Base-by-base conservation (phyloP, 2,797 vertebrate species). In the Phrynocephalus guinanensis region DNA sequence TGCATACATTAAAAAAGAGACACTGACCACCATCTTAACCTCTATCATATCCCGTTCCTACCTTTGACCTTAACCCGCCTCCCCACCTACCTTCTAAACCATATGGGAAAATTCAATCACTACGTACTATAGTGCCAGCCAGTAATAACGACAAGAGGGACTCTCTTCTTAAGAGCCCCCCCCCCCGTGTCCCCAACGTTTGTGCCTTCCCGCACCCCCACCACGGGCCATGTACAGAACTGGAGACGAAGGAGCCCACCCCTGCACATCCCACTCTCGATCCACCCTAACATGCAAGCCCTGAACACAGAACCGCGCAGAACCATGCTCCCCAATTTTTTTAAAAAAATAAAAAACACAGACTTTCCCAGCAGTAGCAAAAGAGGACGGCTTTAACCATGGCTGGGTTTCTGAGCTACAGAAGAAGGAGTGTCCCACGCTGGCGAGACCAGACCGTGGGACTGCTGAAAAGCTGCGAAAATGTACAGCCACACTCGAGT, bases 1-100 rank as follows among this genome's bases (percentile, higher is more conserved):
- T 91, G 90, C 50, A 66, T 33, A 26, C 44, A 86, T 73, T 84
- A 79, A 75, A 87, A 66, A 85, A 76, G 16, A 84, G 86, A 92
- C 84, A 90, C 83, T 80, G 0, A 78, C 86, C 89, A 15, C 0
- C 66, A 89, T 68, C 50, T 88, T 77, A 72, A 26, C 48, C 8
- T 18, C 73, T 85, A 85, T 68, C 83, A 22, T 0, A 52, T 0
- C 28, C 86, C 89, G 83, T 0, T 76, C 60, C 85, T 56, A 24
- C 86, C 83, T 66, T 91, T 84, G 79, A 90, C 70, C 28, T 44
- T 73, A 22, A 18, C 91, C 82, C 86, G 52, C 18, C 66, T 33
- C n/a, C 88, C 15, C 82, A 6, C 0, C 89, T 86, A 75, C 50
- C 93, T 92, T 79, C 50, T 38, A 66, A 91, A 87, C 38, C 76